Evolutionary conservation across 2,113 vertebrate species (phyloP).

Genomic region (Syngnathus scovelli): DNA sequence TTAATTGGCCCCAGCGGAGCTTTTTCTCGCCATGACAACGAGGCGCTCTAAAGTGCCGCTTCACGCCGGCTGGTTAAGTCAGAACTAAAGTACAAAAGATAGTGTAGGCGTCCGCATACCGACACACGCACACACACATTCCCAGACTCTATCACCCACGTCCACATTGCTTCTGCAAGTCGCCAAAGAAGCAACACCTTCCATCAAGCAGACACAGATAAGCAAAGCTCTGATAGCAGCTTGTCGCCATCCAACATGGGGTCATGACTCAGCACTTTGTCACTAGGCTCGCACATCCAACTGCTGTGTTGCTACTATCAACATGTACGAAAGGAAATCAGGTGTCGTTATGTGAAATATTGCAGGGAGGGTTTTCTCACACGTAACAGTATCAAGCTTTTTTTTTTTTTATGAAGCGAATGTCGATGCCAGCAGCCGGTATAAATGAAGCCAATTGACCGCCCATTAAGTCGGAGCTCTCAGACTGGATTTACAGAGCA

Average conservation of each 20-base stretch:
- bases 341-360: neutral
- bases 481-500: neutral
- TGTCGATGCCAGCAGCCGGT: neutral
- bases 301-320: conserved; percentile 23
- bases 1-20: no score
- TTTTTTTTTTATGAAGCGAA: neutral
- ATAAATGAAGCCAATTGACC: conserved; percentile 1
- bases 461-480: neutral
- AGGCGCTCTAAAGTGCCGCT: neutral
- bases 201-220: conserved; percentile 10
- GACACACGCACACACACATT: neutral
- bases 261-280: conserved; percentile 39
- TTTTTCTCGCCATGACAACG: neutral
- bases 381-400: neutral
- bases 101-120: neutral
- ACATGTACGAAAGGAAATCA: neutral
- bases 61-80: no score
- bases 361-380: neutral
- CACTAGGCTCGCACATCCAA: conserved; percentile 36
- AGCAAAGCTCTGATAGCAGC: conserved; percentile 27
- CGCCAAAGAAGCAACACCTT: conserved; percentile 18
- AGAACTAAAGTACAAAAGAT: neutral
- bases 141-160: neutral
- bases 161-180: neutral
- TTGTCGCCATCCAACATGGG: conserved; percentile 29